A percentile compares a stretch with the other conserved stretches of the same genome.
phyloP scores from a whole-genome alignment of 2,888 invertebrate genomes.

The Zootermopsis nevadensis region DNA sequence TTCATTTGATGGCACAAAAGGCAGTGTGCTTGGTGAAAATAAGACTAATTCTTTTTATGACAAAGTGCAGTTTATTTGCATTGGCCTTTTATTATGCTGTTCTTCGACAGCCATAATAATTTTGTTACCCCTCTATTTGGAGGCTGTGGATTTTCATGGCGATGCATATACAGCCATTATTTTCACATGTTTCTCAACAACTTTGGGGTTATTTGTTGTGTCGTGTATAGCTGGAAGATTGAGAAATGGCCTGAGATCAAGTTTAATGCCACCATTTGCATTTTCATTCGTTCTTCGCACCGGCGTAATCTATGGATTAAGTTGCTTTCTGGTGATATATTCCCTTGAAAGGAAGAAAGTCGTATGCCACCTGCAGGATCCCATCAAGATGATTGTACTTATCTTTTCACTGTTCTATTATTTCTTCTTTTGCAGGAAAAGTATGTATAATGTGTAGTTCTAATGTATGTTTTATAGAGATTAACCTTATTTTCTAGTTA shows the following conservation, averaged over 20 bases:
- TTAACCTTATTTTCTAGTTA: too few relatives aligned
- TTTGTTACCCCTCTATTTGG: constrained; percentile 67
- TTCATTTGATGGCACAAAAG: constrained; percentile 13
- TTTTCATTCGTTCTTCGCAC: constrained; percentile 62
- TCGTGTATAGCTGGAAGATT: constrained; percentile 57
- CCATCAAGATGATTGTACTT: constrained; percentile 69
- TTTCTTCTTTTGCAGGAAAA: constrained; percentile 71
- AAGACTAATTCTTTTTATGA: constrained; percentile 38
- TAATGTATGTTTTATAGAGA: too few relatives aligned
- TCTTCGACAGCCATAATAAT: constrained; percentile 67
- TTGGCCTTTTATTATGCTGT: constrained; percentile 63
- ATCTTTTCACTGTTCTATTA: constrained; percentile 70
- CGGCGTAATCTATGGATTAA: constrained; percentile 63
- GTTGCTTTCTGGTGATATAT: constrained; percentile 66
- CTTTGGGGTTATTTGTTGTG: constrained; percentile 57
- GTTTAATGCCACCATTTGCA: constrained; percentile 61
- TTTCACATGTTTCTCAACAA: constrained; percentile 58
- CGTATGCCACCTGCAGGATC: constrained; percentile 72
- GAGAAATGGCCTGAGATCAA: constrained; percentile 57
- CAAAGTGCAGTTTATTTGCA: constrained; percentile 64
- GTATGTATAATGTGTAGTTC: constrained; percentile 60
- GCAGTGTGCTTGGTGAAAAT: constrained; percentile 40
- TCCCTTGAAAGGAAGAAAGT: constrained; percentile 68
- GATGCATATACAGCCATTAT: constrained; percentile 60
- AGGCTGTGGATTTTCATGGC: constrained; percentile 60